phyloP scores from a whole-genome alignment of 1,140 invertebrate genomes.

The Pogonomyrmex barbatus region DNA sequence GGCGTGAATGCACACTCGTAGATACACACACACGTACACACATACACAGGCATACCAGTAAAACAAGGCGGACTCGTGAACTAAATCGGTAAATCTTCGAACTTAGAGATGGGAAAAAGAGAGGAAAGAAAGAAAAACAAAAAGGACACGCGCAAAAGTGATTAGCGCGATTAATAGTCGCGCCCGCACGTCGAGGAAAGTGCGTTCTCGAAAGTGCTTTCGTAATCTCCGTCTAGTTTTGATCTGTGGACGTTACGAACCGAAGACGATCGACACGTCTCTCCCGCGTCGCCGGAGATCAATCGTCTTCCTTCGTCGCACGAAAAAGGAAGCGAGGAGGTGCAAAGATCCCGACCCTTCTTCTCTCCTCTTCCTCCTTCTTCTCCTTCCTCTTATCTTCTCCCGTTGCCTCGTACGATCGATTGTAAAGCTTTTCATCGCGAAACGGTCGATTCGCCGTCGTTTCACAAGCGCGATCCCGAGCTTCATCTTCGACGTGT shows the following conservation, averaged over 20 bases:
- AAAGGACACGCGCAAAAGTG: not conserved
- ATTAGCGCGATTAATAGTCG: conserved; percentile 20
- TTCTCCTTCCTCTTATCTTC: not conserved
- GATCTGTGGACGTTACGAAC: conserved; percentile 17
- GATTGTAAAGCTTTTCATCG: conserved; percentile 21
- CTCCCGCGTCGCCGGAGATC: conserved; percentile 11
- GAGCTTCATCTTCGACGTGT: conserved; percentile 18
- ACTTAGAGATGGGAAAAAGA: conserved; percentile 1
- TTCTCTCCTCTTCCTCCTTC: not conserved
- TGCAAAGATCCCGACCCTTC: not conserved
- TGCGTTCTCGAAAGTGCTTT: conserved; percentile 5
- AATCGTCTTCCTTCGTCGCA: conserved; percentile 39
- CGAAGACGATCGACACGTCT: conserved; percentile 33
- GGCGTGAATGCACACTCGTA: conserved; percentile 59
- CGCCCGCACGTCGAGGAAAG: conserved; percentile 1
- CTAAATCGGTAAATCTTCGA: conserved; percentile 66
- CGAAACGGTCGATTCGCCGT: conserved; percentile 11
- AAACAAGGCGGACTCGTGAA: conserved; percentile 67
- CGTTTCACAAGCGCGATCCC: not conserved
- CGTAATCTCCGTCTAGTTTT: conserved; percentile 46
- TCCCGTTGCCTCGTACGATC: conserved; percentile 7
- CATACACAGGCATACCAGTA: conserved; percentile 57
- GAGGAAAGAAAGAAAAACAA: not conserved
- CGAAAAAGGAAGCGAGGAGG: conserved; percentile 16
- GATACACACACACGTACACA: conserved; percentile 57